Evolutionary conservation across 1,140 invertebrate genomes (phyloP), one percentile per base, ranked within the genome.

Genomic region (Dreissena rostriformis): DNA sequence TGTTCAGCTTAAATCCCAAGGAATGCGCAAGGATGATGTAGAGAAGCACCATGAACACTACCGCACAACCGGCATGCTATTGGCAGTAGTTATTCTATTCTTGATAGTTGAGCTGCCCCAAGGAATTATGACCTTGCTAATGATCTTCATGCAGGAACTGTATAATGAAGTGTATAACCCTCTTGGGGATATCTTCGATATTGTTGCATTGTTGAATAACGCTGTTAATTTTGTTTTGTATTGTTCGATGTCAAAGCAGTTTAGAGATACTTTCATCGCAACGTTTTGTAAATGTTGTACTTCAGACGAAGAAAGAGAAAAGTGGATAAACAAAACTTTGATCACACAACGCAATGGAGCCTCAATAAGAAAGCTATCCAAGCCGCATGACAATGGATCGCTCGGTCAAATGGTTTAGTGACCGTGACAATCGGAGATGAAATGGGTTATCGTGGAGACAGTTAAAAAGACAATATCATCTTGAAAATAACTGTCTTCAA

Each of bases 191-290:
- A 88, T 98, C 10, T 97, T 98, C 96, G 98, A 99, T 92, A 95
- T 98, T 24, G 93, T 98, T 78, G 98, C 98, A 0, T 93, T 99
- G 11, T 93, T 98, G 65, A 99, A 98, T 93, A 97, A 97, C 7
- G 96, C 97, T 12, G 96, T 98, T 55, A 98, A 98, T 90, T 98
- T 98, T 91, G 96, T 98, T 53, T 94, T 98, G 10, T 98, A 98
- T 91, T 98, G 98, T 87, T 95, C 96, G 26, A 99, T 98, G 98
- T 77, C 74, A 19, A 51, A 72, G 29, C 73, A 84, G 39, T 84
- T 84, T 57, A 55, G 82, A 39, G 55, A 68, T 29, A 84, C 82
- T 4, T 84, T 84, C 65, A 68, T 84, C 14, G 55, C 29, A 26
- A 84, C 82, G 28, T 84, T 84, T 51, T 84, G 82, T 51, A 19